Evolutionary conservation across 2,888 invertebrate genomes (phyloP).

Genomic region (Scrobipalpa atriplicella): DNA sequence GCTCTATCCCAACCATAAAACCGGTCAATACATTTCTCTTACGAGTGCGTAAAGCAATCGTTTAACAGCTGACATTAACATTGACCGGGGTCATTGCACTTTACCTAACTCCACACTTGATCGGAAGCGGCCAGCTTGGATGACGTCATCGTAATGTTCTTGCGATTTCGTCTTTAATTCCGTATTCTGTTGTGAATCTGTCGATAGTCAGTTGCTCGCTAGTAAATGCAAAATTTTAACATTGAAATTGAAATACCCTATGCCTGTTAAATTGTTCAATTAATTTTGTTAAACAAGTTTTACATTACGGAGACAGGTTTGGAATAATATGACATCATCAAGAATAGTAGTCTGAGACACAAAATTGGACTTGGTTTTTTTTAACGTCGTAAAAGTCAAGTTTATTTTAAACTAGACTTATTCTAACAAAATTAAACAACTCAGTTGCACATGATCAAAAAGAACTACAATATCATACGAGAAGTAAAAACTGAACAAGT

Average conservation of each 20-base stretch:
- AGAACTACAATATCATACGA: too few relatives aligned
- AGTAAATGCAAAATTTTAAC: background rate
- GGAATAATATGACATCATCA: slow-evolving; percentile 1
- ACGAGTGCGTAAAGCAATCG: slow-evolving; percentile 35
- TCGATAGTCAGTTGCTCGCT: background rate
- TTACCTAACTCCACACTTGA: slow-evolving; percentile 60
- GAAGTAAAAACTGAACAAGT: too few relatives aligned
- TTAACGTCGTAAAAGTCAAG: too few relatives aligned
- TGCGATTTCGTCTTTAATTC: slow-evolving; percentile 44
- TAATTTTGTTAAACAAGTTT: slow-evolving; percentile 12
- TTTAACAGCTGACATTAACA: slow-evolving; percentile 71
- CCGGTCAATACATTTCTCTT: slow-evolving; percentile 45
- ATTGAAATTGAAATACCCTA: background rate
- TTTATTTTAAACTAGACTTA: too few relatives aligned
- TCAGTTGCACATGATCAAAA: too few relatives aligned
- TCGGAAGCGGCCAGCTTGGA: slow-evolving; percentile 56
- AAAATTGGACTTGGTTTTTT: background rate
- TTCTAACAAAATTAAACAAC: too few relatives aligned
- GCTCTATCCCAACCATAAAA: slow-evolving; percentile 30
- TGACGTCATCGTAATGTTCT: slow-evolving; percentile 54
- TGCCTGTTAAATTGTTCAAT: slow-evolving; percentile 20
- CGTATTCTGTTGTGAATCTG: slow-evolving; percentile 34
- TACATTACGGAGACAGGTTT: background rate
- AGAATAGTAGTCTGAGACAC: background rate
- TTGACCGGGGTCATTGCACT: slow-evolving; percentile 68